phyloP scores from a whole-genome alignment of 2,797 vertebrate species.

The Hemibagrus guttatus region DNA sequence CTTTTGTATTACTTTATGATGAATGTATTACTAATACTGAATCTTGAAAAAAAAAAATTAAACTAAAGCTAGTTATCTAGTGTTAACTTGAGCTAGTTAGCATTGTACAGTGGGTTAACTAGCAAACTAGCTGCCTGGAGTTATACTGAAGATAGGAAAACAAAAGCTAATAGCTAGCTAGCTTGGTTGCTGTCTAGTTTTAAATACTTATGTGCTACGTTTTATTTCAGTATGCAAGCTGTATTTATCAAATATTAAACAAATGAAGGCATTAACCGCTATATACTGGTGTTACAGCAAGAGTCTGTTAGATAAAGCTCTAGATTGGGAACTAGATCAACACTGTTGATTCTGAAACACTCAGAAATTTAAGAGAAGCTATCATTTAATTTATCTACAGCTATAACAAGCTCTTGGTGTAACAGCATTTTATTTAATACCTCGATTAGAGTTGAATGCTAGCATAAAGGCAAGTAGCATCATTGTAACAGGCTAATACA shows the following conservation, averaged over 20 bases:
- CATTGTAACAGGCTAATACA: background rate
- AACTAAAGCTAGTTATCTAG: too few species aligned
- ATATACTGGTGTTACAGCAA: background rate
- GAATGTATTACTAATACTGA: too few species aligned
- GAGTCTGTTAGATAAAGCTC: background rate
- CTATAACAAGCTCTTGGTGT: background rate
- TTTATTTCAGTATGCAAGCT: background rate
- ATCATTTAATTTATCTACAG: background rate
- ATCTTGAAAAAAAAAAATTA: too few species aligned
- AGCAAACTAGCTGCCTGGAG: too few species aligned
- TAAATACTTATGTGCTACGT: background rate
- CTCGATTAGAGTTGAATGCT: background rate
- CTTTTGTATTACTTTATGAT: constrained; percentile 30
- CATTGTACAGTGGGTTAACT: too few species aligned
- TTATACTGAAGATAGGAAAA: background rate
- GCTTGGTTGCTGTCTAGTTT: background rate
- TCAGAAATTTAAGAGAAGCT: background rate
- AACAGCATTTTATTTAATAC: constrained; percentile 9
- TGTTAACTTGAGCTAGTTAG: too few species aligned
- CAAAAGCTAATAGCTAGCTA: background rate
- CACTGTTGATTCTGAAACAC: background rate
- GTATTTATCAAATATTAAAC: background rate
- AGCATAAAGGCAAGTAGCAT: background rate
- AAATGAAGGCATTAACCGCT: background rate
- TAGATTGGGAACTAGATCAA: background rate